phyloP scores from a whole-genome alignment of 2,888 invertebrate genomes.

The Odontothrips loti region DNA sequence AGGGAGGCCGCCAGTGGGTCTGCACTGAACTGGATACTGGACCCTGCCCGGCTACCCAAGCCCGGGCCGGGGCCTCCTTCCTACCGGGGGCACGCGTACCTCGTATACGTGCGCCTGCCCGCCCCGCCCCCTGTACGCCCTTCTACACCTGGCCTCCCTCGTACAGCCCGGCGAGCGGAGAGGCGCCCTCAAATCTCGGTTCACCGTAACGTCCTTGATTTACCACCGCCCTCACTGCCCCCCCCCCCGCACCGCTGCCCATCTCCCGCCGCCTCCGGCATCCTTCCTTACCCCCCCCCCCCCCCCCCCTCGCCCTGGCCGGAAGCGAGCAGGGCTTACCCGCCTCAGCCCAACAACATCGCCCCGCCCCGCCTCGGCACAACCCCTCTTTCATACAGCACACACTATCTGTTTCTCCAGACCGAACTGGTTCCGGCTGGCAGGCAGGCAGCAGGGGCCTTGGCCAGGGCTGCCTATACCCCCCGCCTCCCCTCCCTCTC shows the following conservation, averaged over 20 bases:
- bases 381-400: slow-evolving; percentile 22
- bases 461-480: not conserved
- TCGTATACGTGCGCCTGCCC: slow-evolving; percentile 32
- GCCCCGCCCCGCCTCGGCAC: not conserved
- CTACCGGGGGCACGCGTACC: not conserved
- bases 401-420: slow-evolving; percentile 26
- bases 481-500: not conserved
- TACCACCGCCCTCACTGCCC: not conserved
- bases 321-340: slow-evolving; percentile 2
- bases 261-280: not conserved
- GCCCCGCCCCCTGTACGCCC: slow-evolving; percentile 39
- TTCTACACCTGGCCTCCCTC: too few relatives aligned
- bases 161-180: slow-evolving; percentile 33
- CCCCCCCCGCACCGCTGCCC: not conserved
- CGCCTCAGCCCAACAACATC: not conserved
- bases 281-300: not conserved
- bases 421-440: slow-evolving; percentile 17
- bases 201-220: slow-evolving; percentile 24
- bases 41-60: not conserved
- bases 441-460: not conserved
- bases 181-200: slow-evolving; percentile 6
- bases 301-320: not conserved
- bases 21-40: not conserved
- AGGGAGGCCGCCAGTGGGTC: too few relatives aligned
- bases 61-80: not conserved